Evolutionary conservation across 2,888 invertebrate genomes (phyloP).

Genomic region (Philopedon plagiatum): DNA sequence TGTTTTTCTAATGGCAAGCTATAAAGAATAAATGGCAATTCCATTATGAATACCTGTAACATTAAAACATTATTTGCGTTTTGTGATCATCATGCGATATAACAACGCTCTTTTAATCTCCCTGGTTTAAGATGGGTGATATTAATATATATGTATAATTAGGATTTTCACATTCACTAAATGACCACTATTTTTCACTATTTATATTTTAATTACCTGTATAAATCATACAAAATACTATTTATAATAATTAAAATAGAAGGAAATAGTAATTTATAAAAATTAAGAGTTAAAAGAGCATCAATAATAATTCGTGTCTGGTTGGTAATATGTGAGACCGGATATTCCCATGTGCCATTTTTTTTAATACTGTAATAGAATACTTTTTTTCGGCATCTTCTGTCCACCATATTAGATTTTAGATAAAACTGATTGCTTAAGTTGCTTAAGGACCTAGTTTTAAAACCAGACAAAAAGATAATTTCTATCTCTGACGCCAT

Average conservation of each 20-base stretch:
- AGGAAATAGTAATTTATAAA: background rate
- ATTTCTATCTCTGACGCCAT: too few relatives aligned
- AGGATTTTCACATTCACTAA: background rate
- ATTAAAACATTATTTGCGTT: background rate
- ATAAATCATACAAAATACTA: background rate
- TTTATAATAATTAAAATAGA: background rate
- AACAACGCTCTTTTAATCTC: background rate
- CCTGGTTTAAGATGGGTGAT: background rate
- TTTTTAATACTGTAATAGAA: too few relatives aligned
- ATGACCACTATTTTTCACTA: background rate
- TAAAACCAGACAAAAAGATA: too few relatives aligned
- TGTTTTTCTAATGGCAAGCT: background rate
- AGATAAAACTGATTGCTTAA: too few relatives aligned
- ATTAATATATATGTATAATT: slow-evolving; percentile 15
- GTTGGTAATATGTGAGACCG: too few relatives aligned
- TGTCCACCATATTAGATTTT: too few relatives aligned
- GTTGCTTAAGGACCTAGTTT: too few relatives aligned
- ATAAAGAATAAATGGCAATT: background rate
- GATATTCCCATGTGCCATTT: too few relatives aligned
- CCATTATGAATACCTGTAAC: background rate
- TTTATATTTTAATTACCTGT: slow-evolving; percentile 8
- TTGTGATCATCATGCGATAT: background rate
- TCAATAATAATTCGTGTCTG: too few relatives aligned
- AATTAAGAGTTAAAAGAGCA: background rate
- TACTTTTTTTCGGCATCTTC: too few relatives aligned